Conservation (phyloP, 2,888 invertebrate species). For the Drosophila pegasa region DNA sequence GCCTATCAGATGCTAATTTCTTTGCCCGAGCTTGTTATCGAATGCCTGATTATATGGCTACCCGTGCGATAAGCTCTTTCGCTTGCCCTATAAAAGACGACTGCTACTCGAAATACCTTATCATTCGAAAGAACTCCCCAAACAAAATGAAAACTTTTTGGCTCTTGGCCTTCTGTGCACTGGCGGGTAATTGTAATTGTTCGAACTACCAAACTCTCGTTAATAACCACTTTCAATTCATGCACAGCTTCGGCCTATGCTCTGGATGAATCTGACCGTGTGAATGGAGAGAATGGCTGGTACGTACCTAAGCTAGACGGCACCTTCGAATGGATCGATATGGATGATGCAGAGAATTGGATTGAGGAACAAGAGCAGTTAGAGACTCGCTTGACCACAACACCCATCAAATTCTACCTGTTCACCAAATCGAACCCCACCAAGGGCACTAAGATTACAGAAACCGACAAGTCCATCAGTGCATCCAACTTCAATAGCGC, state of each 20-base stretch:
- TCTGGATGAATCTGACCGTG: slow-evolving; percentile 59
- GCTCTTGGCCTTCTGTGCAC: slow-evolving; percentile 49
- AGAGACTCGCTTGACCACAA: slow-evolving; percentile 47
- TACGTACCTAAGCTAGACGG: slow-evolving; percentile 70
- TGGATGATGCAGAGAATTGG: slow-evolving; percentile 58
- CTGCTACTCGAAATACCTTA: not conserved
- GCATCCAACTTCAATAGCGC: slow-evolving; percentile 61
- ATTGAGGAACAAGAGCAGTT: slow-evolving; percentile 44
- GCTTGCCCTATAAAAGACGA: slow-evolving; percentile 48
- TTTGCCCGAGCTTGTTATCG: slow-evolving; percentile 9
- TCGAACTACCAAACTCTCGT: not conserved
- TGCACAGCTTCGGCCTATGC: slow-evolving; percentile 46
- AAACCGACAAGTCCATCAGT: slow-evolving; percentile 46
- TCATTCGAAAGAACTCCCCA: not conserved
- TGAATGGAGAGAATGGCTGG: slow-evolving; percentile 73
- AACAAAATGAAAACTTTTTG: slow-evolving; percentile 53
- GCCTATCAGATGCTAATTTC: slow-evolving; percentile 43
- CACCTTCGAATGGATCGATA: slow-evolving; percentile 63
- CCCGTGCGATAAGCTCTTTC: slow-evolving; percentile 11
- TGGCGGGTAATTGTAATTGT: slow-evolving; percentile 31
- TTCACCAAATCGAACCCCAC: slow-evolving; percentile 73
- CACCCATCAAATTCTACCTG: slow-evolving; percentile 66
- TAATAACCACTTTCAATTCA: not conserved
- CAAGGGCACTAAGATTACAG: slow-evolving; percentile 58
- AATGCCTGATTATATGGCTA: slow-evolving; percentile 27